Percentiles rank a stretch among this genome's conserved stretches.
These are phyloP conservation scores for Sphecodes monilicornis DNA, from an alignment of 2,888 invertebrate genomes.

Conservation along the genomic window DNA sequence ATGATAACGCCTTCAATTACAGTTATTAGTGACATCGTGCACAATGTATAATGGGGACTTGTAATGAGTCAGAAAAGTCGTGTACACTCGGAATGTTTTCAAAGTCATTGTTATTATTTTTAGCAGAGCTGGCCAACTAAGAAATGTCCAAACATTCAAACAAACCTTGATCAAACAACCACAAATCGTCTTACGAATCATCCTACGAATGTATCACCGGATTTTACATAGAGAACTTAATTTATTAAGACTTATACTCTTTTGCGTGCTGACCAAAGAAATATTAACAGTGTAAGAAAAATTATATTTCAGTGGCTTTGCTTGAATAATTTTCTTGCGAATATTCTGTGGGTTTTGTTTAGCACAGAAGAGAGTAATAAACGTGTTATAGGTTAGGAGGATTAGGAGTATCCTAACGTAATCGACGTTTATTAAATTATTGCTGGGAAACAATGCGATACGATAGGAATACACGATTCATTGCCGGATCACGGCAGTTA, in stretches of 20 bases:
- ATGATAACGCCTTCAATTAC: constrained; percentile 4
- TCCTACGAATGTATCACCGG: too few species aligned
- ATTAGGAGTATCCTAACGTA: neutral
- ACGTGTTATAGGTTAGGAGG: neutral
- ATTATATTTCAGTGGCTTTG: too few species aligned
- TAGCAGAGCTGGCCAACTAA: neutral
- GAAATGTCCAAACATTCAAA: neutral
- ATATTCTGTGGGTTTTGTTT: too few species aligned
- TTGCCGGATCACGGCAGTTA: neutral
- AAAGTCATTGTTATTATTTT: neutral
- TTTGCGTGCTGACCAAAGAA: too few species aligned
- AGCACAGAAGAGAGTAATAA: neutral
- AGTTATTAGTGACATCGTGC: neutral
- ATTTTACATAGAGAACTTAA: too few species aligned
- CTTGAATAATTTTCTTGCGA: too few species aligned
- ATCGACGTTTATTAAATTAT: neutral
- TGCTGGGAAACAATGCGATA: neutral
- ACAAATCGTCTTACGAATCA: too few species aligned
- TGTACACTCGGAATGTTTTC: neutral
- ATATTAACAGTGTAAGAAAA: too few species aligned
- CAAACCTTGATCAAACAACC: neutral
- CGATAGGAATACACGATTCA: neutral
- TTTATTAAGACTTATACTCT: too few species aligned
- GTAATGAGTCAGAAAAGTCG: neutral
- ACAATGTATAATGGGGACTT: neutral